phyloP scores from a whole-genome alignment of 2,113 vertebrate species.

The Pampusana beccarii region DNA sequence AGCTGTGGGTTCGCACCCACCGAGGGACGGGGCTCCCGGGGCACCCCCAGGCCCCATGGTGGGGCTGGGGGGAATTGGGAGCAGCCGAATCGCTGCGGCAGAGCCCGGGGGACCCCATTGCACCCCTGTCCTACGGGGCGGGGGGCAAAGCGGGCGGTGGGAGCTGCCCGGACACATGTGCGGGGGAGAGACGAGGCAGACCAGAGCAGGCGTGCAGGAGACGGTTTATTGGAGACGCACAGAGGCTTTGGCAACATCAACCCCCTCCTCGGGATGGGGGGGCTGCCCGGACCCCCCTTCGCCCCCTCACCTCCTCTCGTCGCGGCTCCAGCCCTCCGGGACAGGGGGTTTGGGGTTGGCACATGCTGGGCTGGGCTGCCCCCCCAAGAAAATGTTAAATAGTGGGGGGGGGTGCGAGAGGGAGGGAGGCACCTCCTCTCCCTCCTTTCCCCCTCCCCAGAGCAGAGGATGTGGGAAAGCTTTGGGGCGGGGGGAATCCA shows the following conservation, averaged over 20 bases:
- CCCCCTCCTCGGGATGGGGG: background rate
- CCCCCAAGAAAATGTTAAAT: background rate
- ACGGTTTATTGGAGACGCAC: constrained; percentile 51
- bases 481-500: too few species aligned
- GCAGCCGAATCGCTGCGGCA: rapidly evolving
- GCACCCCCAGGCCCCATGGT: rapidly evolving
- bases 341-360: background rate
- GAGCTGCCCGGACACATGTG: constrained; percentile 3
- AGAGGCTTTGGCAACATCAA: background rate
- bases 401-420: rapidly evolving
- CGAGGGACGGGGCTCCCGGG: rapidly evolving
- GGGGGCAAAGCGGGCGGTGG: rapidly evolving
- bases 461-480: background rate
- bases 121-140: background rate
- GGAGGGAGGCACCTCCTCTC: background rate
- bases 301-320: constrained; percentile 24
- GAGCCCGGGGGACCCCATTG: rapidly evolving
- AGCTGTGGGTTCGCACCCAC: background rate
- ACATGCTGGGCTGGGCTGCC: background rate
- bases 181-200: constrained; percentile 28
- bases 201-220: constrained; percentile 39
- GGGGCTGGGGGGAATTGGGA: background rate
- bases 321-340: background rate
- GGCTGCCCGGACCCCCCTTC: background rate
- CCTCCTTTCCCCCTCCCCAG: background rate